A percentile compares a stretch with the other conserved stretches of the same genome.
phyloP scores from a whole-genome alignment of 2,888 invertebrate genomes.

The Melieria crassipennis region DNA sequence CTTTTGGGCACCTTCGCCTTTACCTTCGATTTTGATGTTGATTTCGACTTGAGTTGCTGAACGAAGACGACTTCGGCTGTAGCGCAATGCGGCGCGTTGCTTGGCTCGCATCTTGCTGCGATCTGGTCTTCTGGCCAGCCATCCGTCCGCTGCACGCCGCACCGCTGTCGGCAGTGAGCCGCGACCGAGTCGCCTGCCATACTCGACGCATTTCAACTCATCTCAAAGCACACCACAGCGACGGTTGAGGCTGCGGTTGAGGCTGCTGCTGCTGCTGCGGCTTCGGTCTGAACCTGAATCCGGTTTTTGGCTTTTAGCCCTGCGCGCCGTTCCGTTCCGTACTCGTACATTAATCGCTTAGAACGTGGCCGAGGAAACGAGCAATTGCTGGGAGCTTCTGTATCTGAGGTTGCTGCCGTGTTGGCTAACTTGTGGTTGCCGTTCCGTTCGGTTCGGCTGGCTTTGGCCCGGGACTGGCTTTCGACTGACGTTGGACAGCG shows the following conservation, averaged over 20 bases:
- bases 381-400: conserved; percentile 60
- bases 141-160: neutral
- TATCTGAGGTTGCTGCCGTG: conserved; percentile 47
- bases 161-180: neutral
- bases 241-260: too few relatives aligned
- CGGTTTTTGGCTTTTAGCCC: conserved; percentile 49
- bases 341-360: conserved; percentile 25
- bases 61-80: neutral
- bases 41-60: neutral
- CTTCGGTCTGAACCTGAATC: conserved; percentile 46
- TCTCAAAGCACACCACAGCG: too few relatives aligned
- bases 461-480: too few relatives aligned
- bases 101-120: too few relatives aligned
- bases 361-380: conserved; percentile 56
- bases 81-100: too few relatives aligned
- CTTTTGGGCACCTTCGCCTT: too few relatives aligned
- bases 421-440: conserved; percentile 31
- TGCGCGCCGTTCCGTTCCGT: conserved; percentile 41
- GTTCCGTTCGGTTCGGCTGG: neutral
- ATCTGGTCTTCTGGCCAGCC: too few relatives aligned
- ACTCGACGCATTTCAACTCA: neutral
- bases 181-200: neutral
- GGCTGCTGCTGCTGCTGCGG: neutral
- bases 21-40: neutral
- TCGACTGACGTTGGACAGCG: too few relatives aligned